phyloP scores from a whole-genome alignment of 1,140 invertebrate genomes.

The Goniozus legneri region DNA sequence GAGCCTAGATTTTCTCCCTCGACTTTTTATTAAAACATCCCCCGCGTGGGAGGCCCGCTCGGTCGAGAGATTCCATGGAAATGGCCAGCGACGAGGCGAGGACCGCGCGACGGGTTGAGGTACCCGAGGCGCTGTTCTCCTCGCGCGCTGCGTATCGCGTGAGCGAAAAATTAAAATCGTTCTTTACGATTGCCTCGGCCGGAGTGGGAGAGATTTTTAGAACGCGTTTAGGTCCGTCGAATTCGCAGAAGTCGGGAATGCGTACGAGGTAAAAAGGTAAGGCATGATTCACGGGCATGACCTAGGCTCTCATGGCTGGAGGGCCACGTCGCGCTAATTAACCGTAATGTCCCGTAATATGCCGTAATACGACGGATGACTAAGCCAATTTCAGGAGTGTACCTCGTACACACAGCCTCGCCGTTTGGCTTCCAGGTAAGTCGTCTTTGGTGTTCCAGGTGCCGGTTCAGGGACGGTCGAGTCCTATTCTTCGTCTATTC shows the following conservation, averaged over 20 bases:
- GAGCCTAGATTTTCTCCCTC: no score
- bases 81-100: no score
- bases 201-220: conserved; percentile 11
- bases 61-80: no score
- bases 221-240: no score
- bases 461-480: not conserved
- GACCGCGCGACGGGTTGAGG: no score
- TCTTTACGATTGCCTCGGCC: not conserved
- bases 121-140: no score
- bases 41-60: no score
- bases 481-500: no score
- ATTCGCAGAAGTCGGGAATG: conserved; percentile 11
- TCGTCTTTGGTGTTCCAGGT: conserved; percentile 18
- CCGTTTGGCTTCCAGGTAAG: conserved; percentile 24
- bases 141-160: not conserved
- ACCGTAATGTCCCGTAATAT: conserved; percentile 28
- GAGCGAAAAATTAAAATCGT: not conserved
- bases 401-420: not conserved
- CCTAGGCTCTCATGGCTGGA: not conserved
- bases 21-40: no score
- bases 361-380: conserved; percentile 27
- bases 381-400: conserved; percentile 27
- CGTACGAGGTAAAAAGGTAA: conserved; percentile 9
- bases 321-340: conserved; percentile 11
- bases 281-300: conserved; percentile 12